Base-by-base conservation (phyloP, 2,797 vertebrate species). In the Babyrousa celebensis region DNA sequence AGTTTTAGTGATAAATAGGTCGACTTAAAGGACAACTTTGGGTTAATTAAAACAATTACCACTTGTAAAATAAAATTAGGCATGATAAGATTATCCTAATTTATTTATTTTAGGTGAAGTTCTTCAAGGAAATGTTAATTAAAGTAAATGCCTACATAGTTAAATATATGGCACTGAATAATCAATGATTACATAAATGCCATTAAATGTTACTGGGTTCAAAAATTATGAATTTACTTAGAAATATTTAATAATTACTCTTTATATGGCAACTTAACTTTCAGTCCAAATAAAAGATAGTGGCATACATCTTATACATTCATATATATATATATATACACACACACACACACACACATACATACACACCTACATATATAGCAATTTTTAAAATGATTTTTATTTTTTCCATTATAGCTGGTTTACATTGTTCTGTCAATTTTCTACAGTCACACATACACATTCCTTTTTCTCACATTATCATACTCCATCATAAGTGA, bases 181-280 rank as follows among this genome's bases (percentile, higher is more conserved):
- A 83, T 89, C 74, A 85, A 82, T 1, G 9, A 94, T 79, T 79
- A 84, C 3, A 97, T 71, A 86, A 89, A 95, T 56, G 25, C 5
- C 65, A 70, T 60, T 91, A 91, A n/a, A 74, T 90, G 80, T 48
- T 95, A 36, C 60, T 71, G 27, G 67, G 43, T 36, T 91, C 27
- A 84, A 86, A 93, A 97, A 65, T 29, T 92, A 40, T 10, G 43
- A 65, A 48, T 96, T 70, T 80, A 85, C 16, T 85, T 80, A 62
- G 10, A 88, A 88, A 78, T 78, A 94, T 80, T 96, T 89, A 96
- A 85, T 84, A 86, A 89, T 78, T 75, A 56, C 9, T 83, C 71
- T 62, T 86, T 85, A n/a, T 75, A 82, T 0, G 80, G 27, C 40
- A 96, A 85, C 75, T 96, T 86, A 32, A 77, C 71, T 85, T 91